Base-by-base conservation (phyloP, 2,888 invertebrate genomes). In the Lagria hirta region DNA sequence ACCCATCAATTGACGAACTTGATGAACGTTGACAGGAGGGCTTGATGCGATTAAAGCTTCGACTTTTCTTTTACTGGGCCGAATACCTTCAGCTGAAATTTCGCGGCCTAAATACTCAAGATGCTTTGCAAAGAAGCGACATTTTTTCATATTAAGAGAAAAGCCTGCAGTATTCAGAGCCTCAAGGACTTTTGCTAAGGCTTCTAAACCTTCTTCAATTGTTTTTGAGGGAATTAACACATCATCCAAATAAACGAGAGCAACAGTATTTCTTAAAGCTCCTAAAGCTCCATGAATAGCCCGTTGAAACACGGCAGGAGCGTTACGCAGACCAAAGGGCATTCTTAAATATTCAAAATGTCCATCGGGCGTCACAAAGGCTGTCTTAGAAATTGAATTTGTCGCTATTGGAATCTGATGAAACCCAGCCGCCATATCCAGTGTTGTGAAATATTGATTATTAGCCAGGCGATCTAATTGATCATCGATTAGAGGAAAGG, bases 271-370 rank as follows among this genome's bases (percentile, higher is more conserved):
- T 15, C 30, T 34, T 18, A 51, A 27, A 15, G 17, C 17, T 14
- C 49, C 44, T 16, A 52, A 6, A 15, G 49, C 40, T 18, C 34
- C 37, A 23, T 44, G 35, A 3, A 51, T 36, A 3, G 42, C 36
- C 7, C 51, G 23, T 12, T 48, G 50, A 23, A 50, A 52, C 8
- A 51, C 48, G 1, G 49, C 37, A 4, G 62, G 62, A 0, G 64
- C 64, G 27, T 66, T 66, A 1, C 54, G 38, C 4, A 67, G 43
- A 3, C 66, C 66, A 36, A 67, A 70, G 3, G 63, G 60, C 57
- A 65, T 57, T 2, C 55, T 34, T 2, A 54, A 28, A 27, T 58
- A 63, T 51, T 68, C 61, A 27, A 50, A 66, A 3, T 64, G 48
- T 4, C 62, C 62, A 17, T 63, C 62, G 0, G 59, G 61, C 5